Evolutionary conservation across 2,797 vertebrate genomes (phyloP).

Genomic region (Manis crassicaudata): DNA sequence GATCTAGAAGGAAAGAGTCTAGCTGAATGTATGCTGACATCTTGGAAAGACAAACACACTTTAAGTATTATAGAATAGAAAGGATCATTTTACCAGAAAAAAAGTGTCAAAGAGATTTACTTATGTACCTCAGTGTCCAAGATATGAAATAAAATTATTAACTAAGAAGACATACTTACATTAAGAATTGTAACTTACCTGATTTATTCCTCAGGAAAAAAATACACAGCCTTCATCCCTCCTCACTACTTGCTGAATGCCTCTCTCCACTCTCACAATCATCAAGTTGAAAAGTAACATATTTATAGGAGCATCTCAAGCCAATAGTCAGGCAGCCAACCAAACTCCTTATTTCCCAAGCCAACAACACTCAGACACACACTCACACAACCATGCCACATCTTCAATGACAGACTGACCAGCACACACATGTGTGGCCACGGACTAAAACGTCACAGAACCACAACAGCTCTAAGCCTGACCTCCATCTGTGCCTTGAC

Average conservation of each 20-base stretch:
- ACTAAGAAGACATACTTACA: neutral
- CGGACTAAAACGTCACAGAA: neutral
- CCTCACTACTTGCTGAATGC: neutral
- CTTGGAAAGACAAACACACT: neutral
- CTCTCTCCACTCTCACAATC: neutral
- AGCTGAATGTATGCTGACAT: neutral
- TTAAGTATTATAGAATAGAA: neutral
- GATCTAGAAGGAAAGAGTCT: neutral
- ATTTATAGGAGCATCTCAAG: neutral
- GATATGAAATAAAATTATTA: neutral
- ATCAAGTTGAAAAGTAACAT: neutral
- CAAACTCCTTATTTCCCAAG: neutral
- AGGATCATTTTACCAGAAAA: neutral
- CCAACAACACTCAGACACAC: neutral
- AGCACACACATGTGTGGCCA: neutral
- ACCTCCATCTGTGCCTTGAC: neutral
- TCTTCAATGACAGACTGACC: neutral
- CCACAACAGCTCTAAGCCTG: neutral
- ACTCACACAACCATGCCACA: neutral
- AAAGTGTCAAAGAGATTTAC: neutral
- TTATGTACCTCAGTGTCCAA: neutral
- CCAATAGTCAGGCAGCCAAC: neutral
- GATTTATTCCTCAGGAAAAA: neutral
- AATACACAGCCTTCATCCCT: neutral
- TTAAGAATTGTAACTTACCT: neutral